Base-by-base conservation (phyloP, 2,797 vertebrate genomes). In the Halcyon badia region DNA sequence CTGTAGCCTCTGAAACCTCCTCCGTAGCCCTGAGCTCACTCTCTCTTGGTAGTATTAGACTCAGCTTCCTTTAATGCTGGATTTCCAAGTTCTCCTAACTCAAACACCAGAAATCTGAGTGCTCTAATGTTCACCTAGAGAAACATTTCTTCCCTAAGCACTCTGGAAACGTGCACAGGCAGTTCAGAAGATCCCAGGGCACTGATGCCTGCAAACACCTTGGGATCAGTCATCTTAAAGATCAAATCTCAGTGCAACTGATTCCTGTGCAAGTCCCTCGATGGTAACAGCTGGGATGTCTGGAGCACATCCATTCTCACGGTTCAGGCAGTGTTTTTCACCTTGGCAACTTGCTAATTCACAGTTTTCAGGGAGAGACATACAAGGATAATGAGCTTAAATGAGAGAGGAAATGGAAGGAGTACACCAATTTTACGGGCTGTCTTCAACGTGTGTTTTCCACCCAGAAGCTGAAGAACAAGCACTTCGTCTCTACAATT, bases 371-470 rank as follows among this genome's bases (percentile, higher is more conserved):
- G 65, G 70, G 28, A 77, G 14, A 82, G 14, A 15, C 35, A 14
- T 0, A 3, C 24, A 51, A 39, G 35, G 44, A 83, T 52, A 60
- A 80, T 5, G 44, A 90, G 41, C 52, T 60, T 10, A 9, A 87
- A 44, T 2, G 52, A 70, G 41, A 39, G 30, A n/a, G 37, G 24
- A 37, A n/a, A 71, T 6, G 11, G 62, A 49, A 84, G 52, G 60
- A 56, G 31, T n/a, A 26, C 1, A 0, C 30, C 4, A 9, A 7
- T 76, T 85, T 91, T 48, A 42, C 0, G 0, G 51, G 35, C 42
- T 84, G 31, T 71, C 62, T 61, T 65, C 4, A 1, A 10, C 5
- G 10, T 13, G 5, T 1, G 0, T 91, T 82, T 92, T 56, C 35
- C 64, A 85, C 9, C 54, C 51, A 61, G 84, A 33, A 71, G 25